Evolutionary conservation across 2,113 vertebrate species (phyloP).

Genomic region (Bos javanicus): DNA sequence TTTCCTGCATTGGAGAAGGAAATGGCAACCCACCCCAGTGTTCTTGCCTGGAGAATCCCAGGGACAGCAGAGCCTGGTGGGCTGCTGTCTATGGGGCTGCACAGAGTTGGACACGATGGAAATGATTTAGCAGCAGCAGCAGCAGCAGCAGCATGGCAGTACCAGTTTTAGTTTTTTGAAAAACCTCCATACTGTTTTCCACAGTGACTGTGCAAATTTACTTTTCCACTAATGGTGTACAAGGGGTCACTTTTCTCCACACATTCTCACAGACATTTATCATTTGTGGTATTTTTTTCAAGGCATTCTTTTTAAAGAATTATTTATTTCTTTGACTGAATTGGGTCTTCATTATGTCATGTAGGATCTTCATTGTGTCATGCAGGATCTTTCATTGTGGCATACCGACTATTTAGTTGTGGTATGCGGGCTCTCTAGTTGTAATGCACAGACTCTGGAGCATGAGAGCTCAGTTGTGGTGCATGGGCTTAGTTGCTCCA

Average conservation of each 20-base stretch:
- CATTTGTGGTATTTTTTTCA: not conserved
- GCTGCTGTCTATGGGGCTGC: no score
- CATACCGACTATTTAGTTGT: not conserved
- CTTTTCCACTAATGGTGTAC: not conserved
- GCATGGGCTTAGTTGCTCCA: not conserved
- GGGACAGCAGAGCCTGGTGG: no score
- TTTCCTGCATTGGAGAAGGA: no score
- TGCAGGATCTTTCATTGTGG: not conserved
- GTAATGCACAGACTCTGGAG: not conserved
- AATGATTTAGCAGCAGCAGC: no score
- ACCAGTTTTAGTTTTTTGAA: not conserved
- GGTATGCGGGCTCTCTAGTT: not conserved
- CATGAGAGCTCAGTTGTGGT: not conserved
- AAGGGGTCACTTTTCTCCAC: not conserved
- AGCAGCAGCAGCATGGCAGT: not conserved
- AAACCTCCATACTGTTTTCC: not conserved
- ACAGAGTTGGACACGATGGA: accelerated
- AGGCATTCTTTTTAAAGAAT: not conserved
- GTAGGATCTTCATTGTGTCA: not conserved
- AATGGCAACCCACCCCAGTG: no score
- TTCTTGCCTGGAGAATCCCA: no score
- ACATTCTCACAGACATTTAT: not conserved
- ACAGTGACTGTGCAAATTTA: not conserved
- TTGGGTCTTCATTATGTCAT: not conserved
- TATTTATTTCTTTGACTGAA: not conserved